These are phyloP conservation scores for Plecotus auritus DNA, from an alignment of 2,113 vertebrate genomes.

Conservation along the genomic window DNA sequence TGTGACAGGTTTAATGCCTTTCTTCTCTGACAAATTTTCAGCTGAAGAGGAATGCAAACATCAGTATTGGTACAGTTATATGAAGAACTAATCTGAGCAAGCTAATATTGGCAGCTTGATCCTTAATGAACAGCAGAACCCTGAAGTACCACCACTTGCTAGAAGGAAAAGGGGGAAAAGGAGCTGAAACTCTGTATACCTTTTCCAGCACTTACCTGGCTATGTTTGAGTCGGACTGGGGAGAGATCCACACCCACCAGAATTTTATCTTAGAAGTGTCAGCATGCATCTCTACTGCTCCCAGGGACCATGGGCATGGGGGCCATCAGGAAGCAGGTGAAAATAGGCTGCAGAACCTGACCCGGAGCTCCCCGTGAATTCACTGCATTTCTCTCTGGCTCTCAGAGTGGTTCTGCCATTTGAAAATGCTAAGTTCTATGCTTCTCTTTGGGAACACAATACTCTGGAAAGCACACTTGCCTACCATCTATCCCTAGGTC, in stretches of 20 bases:
- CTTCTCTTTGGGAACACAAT: neutral
- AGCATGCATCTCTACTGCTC: neutral
- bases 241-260: neutral
- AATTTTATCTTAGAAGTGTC: conserved; percentile 22
- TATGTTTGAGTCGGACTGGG: conserved; percentile 24
- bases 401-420: neutral
- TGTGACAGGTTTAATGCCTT: conserved; percentile 83
- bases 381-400: neutral
- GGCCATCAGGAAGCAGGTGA: neutral
- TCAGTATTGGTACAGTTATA: conserved; percentile 63
- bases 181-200: neutral
- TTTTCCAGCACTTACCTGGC: conserved; percentile 55
- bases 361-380: neutral
- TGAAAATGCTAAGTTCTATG: neutral
- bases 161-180: neutral
- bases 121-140: conserved; percentile 71
- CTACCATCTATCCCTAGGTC: neutral
- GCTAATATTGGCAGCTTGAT: conserved; percentile 63
- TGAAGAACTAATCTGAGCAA: conserved; percentile 63
- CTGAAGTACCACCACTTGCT: conserved; percentile 47
- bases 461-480: neutral
- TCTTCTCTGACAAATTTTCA: conserved; percentile 82
- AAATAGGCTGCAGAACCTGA: fast-evolving
- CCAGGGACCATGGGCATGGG: fast-evolving
- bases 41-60: conserved; percentile 81